Evolutionary conservation across 2,797 vertebrate species (phyloP), one percentile per base, ranked within the genome.

Genomic region (Petrocephalus sullivani): DNA sequence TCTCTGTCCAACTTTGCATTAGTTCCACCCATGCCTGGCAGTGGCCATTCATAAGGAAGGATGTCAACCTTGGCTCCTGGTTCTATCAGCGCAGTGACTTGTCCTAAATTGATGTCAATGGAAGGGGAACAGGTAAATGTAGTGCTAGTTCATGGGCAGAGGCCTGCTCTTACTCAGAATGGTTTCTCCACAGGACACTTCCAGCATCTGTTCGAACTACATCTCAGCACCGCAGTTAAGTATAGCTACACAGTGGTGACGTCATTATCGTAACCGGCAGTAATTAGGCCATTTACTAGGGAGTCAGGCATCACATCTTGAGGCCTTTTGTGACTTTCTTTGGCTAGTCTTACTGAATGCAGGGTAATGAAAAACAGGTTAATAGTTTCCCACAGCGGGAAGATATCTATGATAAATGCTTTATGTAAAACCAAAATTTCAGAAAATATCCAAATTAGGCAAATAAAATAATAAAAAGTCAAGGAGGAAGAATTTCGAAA

Each of bases 1-100:
- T 67, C 58, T 88, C 84, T 88, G 58, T 64, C 81, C 57, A 81
- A 85, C 81, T 67, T 58, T 64, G 60, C 49, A 60, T 58, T 84
- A 4, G 19, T 64, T 84, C 46, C 87, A 57, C 23, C 81, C 9
- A 21, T 19, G 56, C 46, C 37, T n/a, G 60, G 16, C 37, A 84
- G 41, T 82, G 57, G 37, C 87, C 56, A 88, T 56, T 14, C 41
- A 49, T 83, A 83, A 83, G 81, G 81, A 83, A 82, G 78, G 78
- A 83, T 53, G 58, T 58, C 58, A 12, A 84, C 37, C 58, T 28
- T 1, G 57, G 57, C 23, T 85, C 58, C 41, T 37, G 0, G 28
- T 67, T 23, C 41, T 46, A 81, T 57, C 81, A 54, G 58, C 23
- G 41, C 58, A 58, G 51, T 37, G 19, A 83, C 53, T 37, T 71